phyloP scores from a whole-genome alignment of 2,113 vertebrate species.

The Cyprinodon variegatus region DNA sequence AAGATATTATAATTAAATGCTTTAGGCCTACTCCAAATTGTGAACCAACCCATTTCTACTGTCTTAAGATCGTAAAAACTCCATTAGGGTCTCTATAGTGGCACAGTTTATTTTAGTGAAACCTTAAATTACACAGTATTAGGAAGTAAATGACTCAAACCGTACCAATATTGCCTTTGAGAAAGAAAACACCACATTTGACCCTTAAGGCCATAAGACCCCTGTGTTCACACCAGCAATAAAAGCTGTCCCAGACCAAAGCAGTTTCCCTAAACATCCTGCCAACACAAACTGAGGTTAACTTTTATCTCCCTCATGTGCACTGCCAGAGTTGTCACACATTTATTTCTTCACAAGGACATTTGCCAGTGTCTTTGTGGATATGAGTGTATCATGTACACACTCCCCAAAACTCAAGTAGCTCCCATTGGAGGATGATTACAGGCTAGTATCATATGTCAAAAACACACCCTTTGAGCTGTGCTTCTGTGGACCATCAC shows the following conservation, averaged over 20 bases:
- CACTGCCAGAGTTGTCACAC: background rate
- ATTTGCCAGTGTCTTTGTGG: conserved; percentile 21
- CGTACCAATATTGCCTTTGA: background rate
- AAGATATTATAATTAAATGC: background rate
- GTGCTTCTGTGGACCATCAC: conserved; percentile 73
- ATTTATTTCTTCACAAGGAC: conserved; percentile 40
- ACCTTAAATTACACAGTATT: background rate
- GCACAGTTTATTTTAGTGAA: background rate
- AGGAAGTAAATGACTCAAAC: background rate
- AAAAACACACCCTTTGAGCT: conserved; percentile 42
- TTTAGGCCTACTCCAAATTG: background rate
- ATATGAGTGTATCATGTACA: background rate
- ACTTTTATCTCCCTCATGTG: background rate
- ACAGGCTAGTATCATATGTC: conserved; percentile 53
- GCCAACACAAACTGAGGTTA: background rate
- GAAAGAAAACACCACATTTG: background rate
- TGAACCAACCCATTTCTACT: background rate
- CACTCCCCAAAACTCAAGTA: conserved; percentile 54
- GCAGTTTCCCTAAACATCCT: background rate
- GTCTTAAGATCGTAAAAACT: background rate
- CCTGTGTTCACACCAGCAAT: background rate
- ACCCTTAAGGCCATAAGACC: background rate
- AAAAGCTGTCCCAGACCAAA: background rate
- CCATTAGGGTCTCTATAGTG: background rate
- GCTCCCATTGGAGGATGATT: conserved; percentile 58